Percentiles rank a stretch among this genome's conserved stretches.
Conservation (phyloP, 2,888 invertebrate genomes). For the Drosophila vallismaia region DNA sequence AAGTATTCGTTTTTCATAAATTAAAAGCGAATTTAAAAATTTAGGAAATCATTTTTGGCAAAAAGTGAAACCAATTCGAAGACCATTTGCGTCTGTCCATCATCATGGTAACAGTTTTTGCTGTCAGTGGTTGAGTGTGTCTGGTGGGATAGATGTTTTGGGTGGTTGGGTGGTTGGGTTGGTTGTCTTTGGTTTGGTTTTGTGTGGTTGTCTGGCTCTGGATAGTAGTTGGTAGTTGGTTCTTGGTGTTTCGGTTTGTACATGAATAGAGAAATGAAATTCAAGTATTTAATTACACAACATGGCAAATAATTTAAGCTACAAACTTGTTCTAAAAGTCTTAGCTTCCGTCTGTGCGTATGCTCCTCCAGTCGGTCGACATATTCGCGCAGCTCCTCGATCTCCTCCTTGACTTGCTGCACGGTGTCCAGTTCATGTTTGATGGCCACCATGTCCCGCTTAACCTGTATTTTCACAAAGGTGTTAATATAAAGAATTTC, state of each 20-base stretch:
- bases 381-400: slow-evolving; percentile 95
- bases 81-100: slow-evolving; percentile 28
- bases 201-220: slow-evolving; percentile 38
- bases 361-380: slow-evolving; percentile 96
- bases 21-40: not conserved
- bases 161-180: slow-evolving; percentile 21
- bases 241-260: slow-evolving; percentile 65
- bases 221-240: slow-evolving; percentile 29
- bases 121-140: slow-evolving; percentile 50
- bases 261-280: slow-evolving; percentile 81
- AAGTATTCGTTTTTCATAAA: not conserved
- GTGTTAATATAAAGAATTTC: not conserved
- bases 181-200: slow-evolving; percentile 34
- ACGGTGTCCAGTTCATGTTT: slow-evolving; percentile 97
- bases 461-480: slow-evolving; percentile 86
- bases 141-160: slow-evolving; percentile 27
- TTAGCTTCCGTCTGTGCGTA: slow-evolving; percentile 94
- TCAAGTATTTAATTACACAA: slow-evolving; percentile 84
- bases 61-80: slow-evolving; percentile 19
- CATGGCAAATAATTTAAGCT: slow-evolving; percentile 84
- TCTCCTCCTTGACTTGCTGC: slow-evolving; percentile 97
- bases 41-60: not conserved
- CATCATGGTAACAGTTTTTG: slow-evolving; percentile 29
- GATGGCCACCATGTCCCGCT: slow-evolving; percentile 97
- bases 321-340: slow-evolving; percentile 95